Evolutionary conservation across 2,797 vertebrate genomes (phyloP), one percentile per base, ranked within the genome.

Genomic region (Craterocephalus amniculus): DNA sequence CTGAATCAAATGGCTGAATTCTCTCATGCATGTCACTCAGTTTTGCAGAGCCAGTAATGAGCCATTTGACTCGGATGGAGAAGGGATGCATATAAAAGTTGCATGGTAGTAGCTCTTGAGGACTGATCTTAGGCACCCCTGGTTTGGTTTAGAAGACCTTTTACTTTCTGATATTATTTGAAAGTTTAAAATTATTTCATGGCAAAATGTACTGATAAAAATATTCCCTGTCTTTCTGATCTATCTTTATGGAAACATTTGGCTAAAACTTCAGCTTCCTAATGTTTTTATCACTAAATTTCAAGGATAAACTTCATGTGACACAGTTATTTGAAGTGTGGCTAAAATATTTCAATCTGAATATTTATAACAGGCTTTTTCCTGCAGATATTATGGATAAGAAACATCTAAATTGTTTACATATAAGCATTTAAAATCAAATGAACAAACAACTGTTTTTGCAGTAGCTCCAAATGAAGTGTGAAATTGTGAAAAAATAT

Each of bases 161-260:
- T n/a, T n/a, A 9, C 20, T 20, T n/a, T 48, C n/a, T 48, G 8
- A 11, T 48, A 54, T 14, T 1, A 58, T 29, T 49, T 59, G 20
- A 12, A 38, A 67, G 22, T 55, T 29, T 5, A 31, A 12, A 69
- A 18, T 40, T 35, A 16, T 61, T 32, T 57, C 22, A 68, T 59
- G 59, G 13, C n/a, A 12, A 40, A 32, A 67, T 14, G 38, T 11
- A 40, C 11, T 31, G 29, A 34, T 1, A 22, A 20, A 63, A 12
- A n/a, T n/a, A n/a, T n/a, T n/a, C n/a, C n/a, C n/a, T n/a, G n/a
- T n/a, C n/a, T n/a, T n/a, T n/a, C n/a, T 64, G 18, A 52, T 12
- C 4, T 52, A 12, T 14, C 24, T 16, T 64, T 59, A 22, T 9
- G 1, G 45, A 1, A 63, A 73, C 9, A 61, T 54, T 31, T 72